A percentile compares a stretch with the other conserved stretches of the same genome.
Evolutionary conservation across 2,888 invertebrate species (phyloP).

Genomic region (Tiphia femorata): DNA sequence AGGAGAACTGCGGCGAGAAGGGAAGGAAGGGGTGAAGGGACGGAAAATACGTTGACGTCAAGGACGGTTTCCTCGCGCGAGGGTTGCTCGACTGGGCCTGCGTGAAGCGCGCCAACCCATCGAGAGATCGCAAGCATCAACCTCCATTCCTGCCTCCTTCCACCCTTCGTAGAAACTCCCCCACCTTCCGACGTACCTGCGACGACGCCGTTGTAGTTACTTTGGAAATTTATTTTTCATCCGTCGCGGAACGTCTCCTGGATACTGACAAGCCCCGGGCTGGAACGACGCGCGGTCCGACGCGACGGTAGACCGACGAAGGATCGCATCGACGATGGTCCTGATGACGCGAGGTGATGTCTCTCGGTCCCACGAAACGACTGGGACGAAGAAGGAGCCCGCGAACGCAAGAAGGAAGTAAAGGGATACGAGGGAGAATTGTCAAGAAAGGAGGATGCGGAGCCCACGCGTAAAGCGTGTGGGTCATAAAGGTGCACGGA

Average conservation of each 20-base stretch:
- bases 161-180: too few species aligned
- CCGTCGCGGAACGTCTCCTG: conserved; percentile 25
- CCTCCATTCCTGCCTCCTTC: too few species aligned
- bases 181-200: too few species aligned
- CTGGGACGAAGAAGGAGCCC: background rate
- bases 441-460: background rate
- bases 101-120: too few species aligned
- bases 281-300: background rate
- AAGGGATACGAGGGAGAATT: background rate
- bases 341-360: too few species aligned
- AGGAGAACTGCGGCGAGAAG: background rate
- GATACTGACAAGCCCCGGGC: background rate
- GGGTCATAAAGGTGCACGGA: conserved; percentile 51
- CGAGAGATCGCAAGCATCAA: too few species aligned
- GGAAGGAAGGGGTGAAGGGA: background rate
- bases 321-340: background rate
- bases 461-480: conserved; percentile 35
- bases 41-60: conserved; percentile 6
- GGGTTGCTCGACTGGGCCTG: too few species aligned
- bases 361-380: background rate
- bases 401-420: background rate
- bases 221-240: conserved; percentile 48
- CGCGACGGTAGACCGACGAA: background rate
- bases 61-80: background rate
- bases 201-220: conserved; percentile 1